phyloP scores from a whole-genome alignment of 2,888 invertebrate species.

The Drosophila rellima region DNA sequence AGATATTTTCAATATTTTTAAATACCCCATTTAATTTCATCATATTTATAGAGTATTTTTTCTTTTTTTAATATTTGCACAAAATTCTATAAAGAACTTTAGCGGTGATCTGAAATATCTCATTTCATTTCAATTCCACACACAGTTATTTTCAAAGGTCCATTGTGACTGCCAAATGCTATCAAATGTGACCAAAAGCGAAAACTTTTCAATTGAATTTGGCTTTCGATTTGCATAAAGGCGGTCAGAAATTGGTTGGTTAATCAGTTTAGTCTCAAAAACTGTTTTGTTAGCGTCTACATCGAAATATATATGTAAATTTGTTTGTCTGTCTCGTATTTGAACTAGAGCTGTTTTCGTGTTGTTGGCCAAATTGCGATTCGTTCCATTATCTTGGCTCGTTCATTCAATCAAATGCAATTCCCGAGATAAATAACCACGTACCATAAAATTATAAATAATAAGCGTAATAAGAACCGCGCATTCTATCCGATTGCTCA shows the following conservation, averaged over 20 bases:
- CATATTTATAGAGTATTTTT: neutral
- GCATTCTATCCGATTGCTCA: conserved; percentile 12
- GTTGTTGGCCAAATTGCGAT: conserved; percentile 24
- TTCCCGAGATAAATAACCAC: conserved; percentile 56
- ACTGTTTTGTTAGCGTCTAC: conserved; percentile 14
- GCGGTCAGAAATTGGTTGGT: conserved; percentile 16
- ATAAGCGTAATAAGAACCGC: conserved; percentile 37
- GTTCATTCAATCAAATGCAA: conserved; percentile 42
- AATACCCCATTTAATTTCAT: neutral
- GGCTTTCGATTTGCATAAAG: conserved; percentile 54
- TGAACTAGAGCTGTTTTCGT: neutral
- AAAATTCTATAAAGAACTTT: neutral
- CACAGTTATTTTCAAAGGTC: conserved; percentile 2
- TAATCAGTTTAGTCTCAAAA: conserved; percentile 17
- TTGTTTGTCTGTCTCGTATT: neutral
- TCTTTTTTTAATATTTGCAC: neutral
- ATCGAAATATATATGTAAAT: neutral
- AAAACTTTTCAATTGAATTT: conserved; percentile 55
- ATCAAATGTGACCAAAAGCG: conserved; percentile 21
- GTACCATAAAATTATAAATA: conserved; percentile 61
- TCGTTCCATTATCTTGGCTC: conserved; percentile 47
- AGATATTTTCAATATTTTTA: neutral
- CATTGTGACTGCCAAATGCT: conserved; percentile 11
- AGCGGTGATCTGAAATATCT: neutral
- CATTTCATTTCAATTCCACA: conserved; percentile 6